phyloP scores from a whole-genome alignment of 2,888 invertebrate species.

The Gerris lacustris region DNA sequence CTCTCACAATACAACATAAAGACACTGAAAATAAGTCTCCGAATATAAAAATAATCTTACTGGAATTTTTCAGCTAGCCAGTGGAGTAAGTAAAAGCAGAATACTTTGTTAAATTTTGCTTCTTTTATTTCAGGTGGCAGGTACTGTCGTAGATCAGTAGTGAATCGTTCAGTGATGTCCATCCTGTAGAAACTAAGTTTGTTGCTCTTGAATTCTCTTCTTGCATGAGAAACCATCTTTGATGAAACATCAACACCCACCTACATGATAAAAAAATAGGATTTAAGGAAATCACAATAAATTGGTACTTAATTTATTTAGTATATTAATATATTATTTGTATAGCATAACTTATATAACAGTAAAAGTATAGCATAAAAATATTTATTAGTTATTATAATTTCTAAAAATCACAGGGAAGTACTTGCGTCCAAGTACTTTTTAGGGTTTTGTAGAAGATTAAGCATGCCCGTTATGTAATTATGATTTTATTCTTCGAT shows the following conservation, averaged over 20 bases:
- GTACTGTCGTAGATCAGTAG: neutral
- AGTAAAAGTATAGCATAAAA: no score
- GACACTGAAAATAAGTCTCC: no score
- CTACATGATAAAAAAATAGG: neutral
- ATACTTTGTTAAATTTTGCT: neutral
- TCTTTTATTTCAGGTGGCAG: neutral
- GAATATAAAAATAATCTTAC: neutral
- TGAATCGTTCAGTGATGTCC: conserved; percentile 1
- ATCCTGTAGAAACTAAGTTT: conserved; percentile 4
- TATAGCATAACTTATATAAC: no score
- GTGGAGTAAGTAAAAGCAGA: conserved; percentile 1
- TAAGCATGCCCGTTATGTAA: no score
- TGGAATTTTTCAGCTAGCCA: neutral
- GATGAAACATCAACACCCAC: neutral
- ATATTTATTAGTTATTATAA: no score
- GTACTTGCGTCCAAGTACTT: no score
- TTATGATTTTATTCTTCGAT: no score
- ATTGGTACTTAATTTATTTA: no score
- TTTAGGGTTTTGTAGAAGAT: no score
- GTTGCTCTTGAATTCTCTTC: neutral
- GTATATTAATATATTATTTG: no score
- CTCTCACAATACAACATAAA: no score
- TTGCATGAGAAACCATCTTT: neutral
- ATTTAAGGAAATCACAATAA: neutral
- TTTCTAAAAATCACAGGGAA: no score